A percentile compares a stretch with the other conserved stretches of the same genome.
phyloP scores from a whole-genome alignment of 2,888 invertebrate species.

The Pristionchus mayeri region DNA sequence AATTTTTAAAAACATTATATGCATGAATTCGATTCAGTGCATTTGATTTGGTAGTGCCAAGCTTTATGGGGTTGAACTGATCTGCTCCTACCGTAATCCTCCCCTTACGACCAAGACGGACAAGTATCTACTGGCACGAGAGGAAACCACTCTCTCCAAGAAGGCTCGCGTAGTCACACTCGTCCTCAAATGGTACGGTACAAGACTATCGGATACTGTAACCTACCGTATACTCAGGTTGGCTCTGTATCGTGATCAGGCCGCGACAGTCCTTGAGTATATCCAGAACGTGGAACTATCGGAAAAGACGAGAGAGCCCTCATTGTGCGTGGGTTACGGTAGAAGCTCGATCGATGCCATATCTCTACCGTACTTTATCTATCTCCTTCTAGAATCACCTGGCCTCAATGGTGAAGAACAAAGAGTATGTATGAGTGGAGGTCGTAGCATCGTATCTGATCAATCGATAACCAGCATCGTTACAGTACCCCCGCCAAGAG shows the following conservation, averaged over 20 bases:
- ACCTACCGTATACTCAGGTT: conserved; percentile 18
- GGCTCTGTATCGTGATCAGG: neutral
- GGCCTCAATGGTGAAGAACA: neutral
- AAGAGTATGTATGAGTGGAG: conserved; percentile 17
- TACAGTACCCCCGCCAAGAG: neutral
- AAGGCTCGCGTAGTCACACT: neutral
- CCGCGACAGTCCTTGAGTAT: neutral
- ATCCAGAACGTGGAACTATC: conserved; percentile 9
- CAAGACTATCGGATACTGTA: neutral
- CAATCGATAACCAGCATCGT: neutral
- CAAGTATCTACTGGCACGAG: conserved; percentile 10
- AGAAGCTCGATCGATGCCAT: neutral
- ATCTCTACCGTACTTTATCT: neutral
- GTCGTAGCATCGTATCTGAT: neutral
- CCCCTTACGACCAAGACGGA: neutral
- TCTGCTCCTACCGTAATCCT: neutral
- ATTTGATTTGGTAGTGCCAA: no score
- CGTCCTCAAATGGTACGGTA: conserved; percentile 42
- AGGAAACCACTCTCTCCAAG: neutral
- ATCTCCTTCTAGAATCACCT: conserved; percentile 8
- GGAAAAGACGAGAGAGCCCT: neutral
- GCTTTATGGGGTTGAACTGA: no score
- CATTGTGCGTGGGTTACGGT: conserved; percentile 19
- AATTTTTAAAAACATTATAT: no score
- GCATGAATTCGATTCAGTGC: no score